Percentiles rank a stretch among this genome's conserved stretches.
Conservation (phyloP, 2,113 vertebrate species). For the Prionailurus bengalensis region DNA sequence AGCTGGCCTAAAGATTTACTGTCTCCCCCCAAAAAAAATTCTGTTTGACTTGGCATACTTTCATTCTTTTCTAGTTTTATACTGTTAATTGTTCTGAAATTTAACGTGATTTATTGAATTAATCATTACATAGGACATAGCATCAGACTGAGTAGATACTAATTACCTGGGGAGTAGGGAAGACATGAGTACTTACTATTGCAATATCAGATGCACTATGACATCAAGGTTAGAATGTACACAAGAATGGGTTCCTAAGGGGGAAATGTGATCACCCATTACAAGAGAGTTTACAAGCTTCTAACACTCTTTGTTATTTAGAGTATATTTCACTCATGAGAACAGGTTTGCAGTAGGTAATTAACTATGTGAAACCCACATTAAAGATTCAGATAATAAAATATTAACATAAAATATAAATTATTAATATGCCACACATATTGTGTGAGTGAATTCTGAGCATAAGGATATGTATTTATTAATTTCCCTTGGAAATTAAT, state of each 20-base stretch:
- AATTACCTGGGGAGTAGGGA: constrained; percentile 50
- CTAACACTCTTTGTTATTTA: constrained; percentile 75
- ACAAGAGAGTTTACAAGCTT: constrained; percentile 69
- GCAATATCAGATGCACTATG: constrained; percentile 66
- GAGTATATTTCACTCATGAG: constrained; percentile 64
- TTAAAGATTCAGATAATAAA: constrained; percentile 72
- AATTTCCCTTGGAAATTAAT: constrained; percentile 64
- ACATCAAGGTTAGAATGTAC: constrained; percentile 55
- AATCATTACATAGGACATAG: background rate
- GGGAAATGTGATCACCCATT: background rate
- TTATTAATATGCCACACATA: constrained; percentile 52
- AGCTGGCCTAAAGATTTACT: constrained; percentile 73
- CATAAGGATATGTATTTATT: background rate
- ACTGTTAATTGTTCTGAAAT: constrained; percentile 70
- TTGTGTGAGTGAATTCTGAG: constrained; percentile 23
- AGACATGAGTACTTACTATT: constrained; percentile 38
- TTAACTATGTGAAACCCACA: constrained; percentile 69
- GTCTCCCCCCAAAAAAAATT: background rate
- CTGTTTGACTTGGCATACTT: constrained; percentile 36
- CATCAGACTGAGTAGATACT: background rate
- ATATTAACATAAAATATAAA: constrained; percentile 75
- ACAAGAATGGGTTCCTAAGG: background rate
- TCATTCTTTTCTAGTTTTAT: constrained; percentile 65
- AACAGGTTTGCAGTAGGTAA: constrained; percentile 49
- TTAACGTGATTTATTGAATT: background rate